Evolutionary conservation across 2,888 invertebrate genomes (phyloP), one percentile per base, ranked within the genome.

Genomic region (Argyresthia albistria): DNA sequence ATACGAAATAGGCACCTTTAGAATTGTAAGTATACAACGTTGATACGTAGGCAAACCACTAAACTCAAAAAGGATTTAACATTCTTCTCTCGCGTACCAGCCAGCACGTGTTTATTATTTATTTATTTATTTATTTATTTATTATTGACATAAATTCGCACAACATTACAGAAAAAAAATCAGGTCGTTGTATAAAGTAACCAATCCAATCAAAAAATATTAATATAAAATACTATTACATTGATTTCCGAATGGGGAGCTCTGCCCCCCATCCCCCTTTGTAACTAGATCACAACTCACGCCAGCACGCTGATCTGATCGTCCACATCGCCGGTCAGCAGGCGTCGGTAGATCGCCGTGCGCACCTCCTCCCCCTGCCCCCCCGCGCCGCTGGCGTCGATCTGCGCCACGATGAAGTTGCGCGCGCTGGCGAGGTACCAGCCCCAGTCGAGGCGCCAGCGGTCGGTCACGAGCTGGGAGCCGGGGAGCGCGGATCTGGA

Each of bases 371-470:
- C 94, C 0, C 97, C 97, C 77, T 88, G 88, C 60, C 90, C 94
- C 0, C 94, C 95, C 1, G 95, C 93, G 7, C 97, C 97, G 39
- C 97, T 87, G 0, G 95, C 97, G 78, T 98, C 97, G 52, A 97
- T 95, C 73, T 93, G 92, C 0, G 95, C 97, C 36, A 96, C 94
- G 57, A 97, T 93, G 69, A 95, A 94, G 71, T 94, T 94, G 59
- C 93, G 90, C 12, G 93, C 91, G 51, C 95, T 93, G 3, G 94
- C 91, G 52, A 97, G 80, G 77, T 96, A 97, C 88, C 95, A 93
- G 51, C 93, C 92, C 95, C 96, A 97, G 55, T 92, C 92, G 0
- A 95, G 88, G 43, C 90, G 87, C 90, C 94, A 97, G 58, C 91
- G 89, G 64, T 95, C 93, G 4, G 94, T 94, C 9, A 97, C 97